Evolutionary conservation across 2,888 invertebrate genomes (phyloP).

Genomic region (Periphyllus acericola): DNA sequence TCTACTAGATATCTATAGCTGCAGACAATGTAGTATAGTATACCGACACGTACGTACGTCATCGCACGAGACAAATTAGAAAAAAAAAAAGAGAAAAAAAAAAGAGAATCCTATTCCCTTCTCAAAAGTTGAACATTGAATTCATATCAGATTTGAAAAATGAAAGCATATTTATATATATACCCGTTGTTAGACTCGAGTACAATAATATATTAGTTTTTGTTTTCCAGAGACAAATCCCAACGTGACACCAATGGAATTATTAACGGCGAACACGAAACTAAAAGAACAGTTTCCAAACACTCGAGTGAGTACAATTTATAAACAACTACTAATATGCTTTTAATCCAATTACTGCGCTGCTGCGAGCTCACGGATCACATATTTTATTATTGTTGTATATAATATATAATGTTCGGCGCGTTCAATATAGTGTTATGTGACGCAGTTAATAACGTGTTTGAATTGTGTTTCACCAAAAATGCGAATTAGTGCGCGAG

Average conservation of each 20-base stretch:
- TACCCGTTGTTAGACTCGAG: background rate
- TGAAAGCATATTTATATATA: background rate
- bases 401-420: background rate
- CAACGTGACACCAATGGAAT: conserved; percentile 38
- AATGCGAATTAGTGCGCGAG: background rate
- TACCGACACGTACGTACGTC: no score
- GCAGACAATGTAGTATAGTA: no score
- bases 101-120: no score
- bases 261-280: conserved; percentile 34
- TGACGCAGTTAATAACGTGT: background rate
- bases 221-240: conserved; percentile 48
- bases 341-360: conserved; percentile 12
- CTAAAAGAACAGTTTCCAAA: conserved; percentile 53
- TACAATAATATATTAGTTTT: background rate
- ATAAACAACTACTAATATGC: background rate
- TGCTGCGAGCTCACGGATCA: background rate
- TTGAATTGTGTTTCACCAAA: background rate
- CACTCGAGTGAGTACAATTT: conserved; percentile 40
- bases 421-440: no score
- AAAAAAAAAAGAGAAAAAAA: no score
- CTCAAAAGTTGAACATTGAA: background rate
- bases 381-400: no score
- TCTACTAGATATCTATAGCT: background rate
- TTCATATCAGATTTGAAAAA: background rate
- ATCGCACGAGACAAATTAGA: no score